Evolutionary conservation across 1,140 invertebrate species (phyloP), one percentile per base, ranked within the genome.

Genomic region (Caligus rogercresseyi): DNA sequence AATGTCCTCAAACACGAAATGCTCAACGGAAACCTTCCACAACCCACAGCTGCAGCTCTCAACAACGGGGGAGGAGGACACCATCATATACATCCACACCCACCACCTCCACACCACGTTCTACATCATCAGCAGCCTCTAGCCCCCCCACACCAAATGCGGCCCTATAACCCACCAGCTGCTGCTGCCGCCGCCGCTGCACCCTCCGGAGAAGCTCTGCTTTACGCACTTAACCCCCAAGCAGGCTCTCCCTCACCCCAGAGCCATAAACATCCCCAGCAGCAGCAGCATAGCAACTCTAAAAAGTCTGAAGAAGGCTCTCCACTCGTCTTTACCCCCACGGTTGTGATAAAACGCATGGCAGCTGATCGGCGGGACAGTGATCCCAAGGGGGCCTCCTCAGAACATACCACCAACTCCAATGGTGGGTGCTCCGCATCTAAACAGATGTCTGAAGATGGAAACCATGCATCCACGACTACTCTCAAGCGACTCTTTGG

Each of bases 341-440:
- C 64, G 51, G 31, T 31, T 23, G 64, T 65, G 1, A 63, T 65
- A 16, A 52, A 56, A n/a, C 65, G 63, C 19, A 65, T 52, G 25
- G 64, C 52, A 19, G 62, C 64, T 18, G 64, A 65, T n/a, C 31
- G 60, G 18, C 59, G 54, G 15, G 61, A 65, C 51, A 65, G 63
- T n/a, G 64, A 64, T 31, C 64, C 64, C 20, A 65, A 53, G 19
- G 24, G 25, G 14, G 19, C 13, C n/a, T 15, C 25, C 4, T 16
- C 52, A 23, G 51, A 63, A 15, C 26, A 21, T 15, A 61, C 23
- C 23, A 18, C 16, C 26, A 57, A 24, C 61, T 7, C 15, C 19
- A 58, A 24, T 18, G 61, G n/a, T 20, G 25, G 25, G 16, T 13
- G 52, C 11, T 14, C 61, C 21, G 20, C 13, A 7, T 18, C 19